Evolutionary conservation across 2,888 invertebrate species (phyloP), one percentile per base, ranked within the genome.

Genomic region (Drosophila neutralis): DNA sequence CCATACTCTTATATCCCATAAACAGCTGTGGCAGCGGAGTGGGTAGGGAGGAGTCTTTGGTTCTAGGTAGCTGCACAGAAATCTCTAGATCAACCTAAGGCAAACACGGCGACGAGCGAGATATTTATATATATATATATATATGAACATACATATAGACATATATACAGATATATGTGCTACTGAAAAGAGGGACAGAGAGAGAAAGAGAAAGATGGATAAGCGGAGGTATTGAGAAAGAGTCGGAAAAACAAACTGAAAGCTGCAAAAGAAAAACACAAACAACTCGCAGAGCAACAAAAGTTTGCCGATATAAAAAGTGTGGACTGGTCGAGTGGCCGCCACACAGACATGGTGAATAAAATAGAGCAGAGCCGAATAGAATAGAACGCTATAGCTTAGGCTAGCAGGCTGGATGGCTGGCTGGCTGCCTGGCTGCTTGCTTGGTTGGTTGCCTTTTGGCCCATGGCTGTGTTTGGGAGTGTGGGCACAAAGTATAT

Each of bases 191-290:
- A 24, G 6, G 6, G 51, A 31, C 18, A 13, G 40, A 21, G 38
- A 15, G 51, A 13, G 40, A 21, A 36, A 15, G 51, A 52, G 13
- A 15, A 36, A 42, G 68, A 48, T 27, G 21, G 42, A 8, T 48
- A 45, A 24, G 45, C 45, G 24, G 45, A 27, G 29, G n/a, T n/a
- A 27, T 62, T 21, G 49, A 48, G 52, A 40, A 49, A 49, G 65
- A 66, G 72, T 66, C 56, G 52, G 74, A 75, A 73, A 82, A 81
- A 83, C 83, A 88, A 87, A 88, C 90, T 87, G 83, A 86, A 87
- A 90, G 88, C 79, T 90, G 87, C 86, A 79, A 87, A 87, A 87
- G 90, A 87, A 87, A 90, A 87, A 90, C 90, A 90, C 87, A 87
- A 87, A 87, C 90, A 87, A 88, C 85, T 87, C 80, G 85, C 68